Evolutionary conservation across 2,797 vertebrate species (phyloP), one percentile per base, ranked within the genome.

Genomic region (Aldrovandia affinis): DNA sequence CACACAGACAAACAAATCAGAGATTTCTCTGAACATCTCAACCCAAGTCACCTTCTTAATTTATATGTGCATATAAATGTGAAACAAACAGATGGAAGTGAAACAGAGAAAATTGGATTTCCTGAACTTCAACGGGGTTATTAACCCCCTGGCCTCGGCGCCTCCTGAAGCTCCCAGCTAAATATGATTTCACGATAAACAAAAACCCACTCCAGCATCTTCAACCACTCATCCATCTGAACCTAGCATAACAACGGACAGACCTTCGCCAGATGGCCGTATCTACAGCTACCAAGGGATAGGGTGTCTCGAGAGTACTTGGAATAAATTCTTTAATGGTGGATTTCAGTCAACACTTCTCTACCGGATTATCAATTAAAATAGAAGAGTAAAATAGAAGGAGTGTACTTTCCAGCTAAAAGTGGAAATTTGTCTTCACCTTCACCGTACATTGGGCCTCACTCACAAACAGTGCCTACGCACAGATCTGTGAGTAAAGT

Each of bases 31-130:
- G 30, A 77, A 63, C 54, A 81, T 75, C 50, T 18, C 61, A 61
- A 78, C 55, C 68, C 75, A 70, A 82, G 70, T 82, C 80, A 82
- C 68, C 81, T 68, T 61, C 70, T 78, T 85, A 65, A 85, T 82
- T 65, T 68, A 82, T 82, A 82, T 81, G 80, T 85, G 84, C 84
- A 81, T 85, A 77, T 78, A 85, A 81, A 84, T 84, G 78, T 81
- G 80, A 10, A 55, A 85, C 28, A 75, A 65, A 65, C 47, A 36
- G 73, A 85, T 61, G 47, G 47, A 82, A 78, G 22, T 44, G 55
- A 65, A 82, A 78, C 75, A 85, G 52, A 75, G 52, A 80, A 73
- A 84, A 80, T 81, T 77, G 73, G 82, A 83, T 78, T 78, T 50
- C 55, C 44, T 36, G 73, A n/a, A 63, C 80, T 85, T 81, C 84